Percentiles rank a stretch among this genome's conserved stretches.
Conservation (phyloP, 2,113 vertebrate genomes). For the Melanostigma gelatinosum region DNA sequence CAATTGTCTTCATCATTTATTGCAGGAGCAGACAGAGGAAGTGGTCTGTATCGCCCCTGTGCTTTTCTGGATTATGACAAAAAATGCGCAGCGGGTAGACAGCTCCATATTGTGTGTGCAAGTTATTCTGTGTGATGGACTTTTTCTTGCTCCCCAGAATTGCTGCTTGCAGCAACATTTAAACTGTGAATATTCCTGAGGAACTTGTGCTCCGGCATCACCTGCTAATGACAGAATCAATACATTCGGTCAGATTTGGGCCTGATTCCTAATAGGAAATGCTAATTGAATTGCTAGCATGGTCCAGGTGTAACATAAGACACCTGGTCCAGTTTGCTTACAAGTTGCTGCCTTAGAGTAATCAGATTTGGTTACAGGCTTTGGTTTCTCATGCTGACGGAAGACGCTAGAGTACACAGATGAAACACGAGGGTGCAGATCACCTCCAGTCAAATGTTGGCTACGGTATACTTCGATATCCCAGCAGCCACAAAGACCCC, state of each 20-base stretch:
- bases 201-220: conserved; percentile 1
- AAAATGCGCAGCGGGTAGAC: neutral
- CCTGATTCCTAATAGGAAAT: conserved; percentile 8
- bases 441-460: conserved; percentile 9
- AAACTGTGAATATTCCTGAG: conserved; percentile 19
- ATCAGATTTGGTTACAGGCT: conserved; percentile 38
- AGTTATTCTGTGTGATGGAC: neutral
- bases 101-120: neutral
- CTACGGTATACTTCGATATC: neutral
- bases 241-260: neutral
- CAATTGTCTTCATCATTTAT: neutral
- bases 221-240: conserved; percentile 22
- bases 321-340: conserved; percentile 65
- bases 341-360: conserved; percentile 39
- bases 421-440: neutral
- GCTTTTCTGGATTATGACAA: neutral
- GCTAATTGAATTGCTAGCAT: neutral
- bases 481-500: neutral
- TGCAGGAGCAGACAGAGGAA: neutral
- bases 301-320: conserved; percentile 55
- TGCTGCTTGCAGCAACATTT: conserved; percentile 2
- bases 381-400: conserved; percentile 35
- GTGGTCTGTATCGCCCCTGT: neutral
- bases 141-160: conserved; percentile 1
- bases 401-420: conserved; percentile 3